Base-by-base conservation (phyloP, 2,888 invertebrate species). In the Norana najaformis region DNA sequence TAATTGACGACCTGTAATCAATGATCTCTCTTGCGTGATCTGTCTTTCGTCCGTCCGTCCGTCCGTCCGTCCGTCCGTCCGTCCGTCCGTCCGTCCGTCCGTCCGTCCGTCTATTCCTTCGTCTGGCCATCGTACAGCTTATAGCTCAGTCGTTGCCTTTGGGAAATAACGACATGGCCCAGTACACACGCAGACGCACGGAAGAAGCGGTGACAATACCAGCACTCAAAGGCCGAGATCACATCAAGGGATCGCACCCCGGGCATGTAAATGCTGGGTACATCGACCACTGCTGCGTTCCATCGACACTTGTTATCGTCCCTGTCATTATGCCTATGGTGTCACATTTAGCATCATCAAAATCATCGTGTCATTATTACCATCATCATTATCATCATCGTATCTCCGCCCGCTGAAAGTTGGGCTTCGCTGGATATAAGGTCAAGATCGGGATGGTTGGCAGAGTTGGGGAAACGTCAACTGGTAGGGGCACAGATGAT, bases 311-410 rank as follows among this genome's bases (percentile, higher is more conserved):
- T n/a, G n/a, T n/a, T n/a, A n/a, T n/a, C n/a, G n/a, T n/a, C n/a
- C n/a, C n/a, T n/a, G n/a, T n/a, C 30, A 8, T 69, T n/a, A 69
- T 69, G 8, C 30, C 69, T 69, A 69, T 69, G n/a, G n/a, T 30
- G 8, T n/a, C n/a, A 69, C n/a, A 69, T 69, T 6, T 13, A 69
- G 30, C 11, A 1, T 30, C 16, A 11, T 69, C 69, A 69, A 8
- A 5, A 0, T 69, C n/a, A 69, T 69, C 23, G 23, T 47, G 20
- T 47, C 30, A 13, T 39, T 14, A 89, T 83, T 39, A 89, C 14
- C 89, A 89, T 69, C 89, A 89, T 53, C 89, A 89, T 53, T 47
- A 69, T 93, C 91, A 91, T 93, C 93, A 90, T 93, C 92, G 3
- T 90, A n/a, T 34, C 30, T 88, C n/a, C 88, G 36, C 39, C 39